A percentile compares a stretch with the other conserved stretches of the same genome.
Evolutionary conservation across 1,140 invertebrate genomes (phyloP).

Genomic region (Caenorhabditis tropicalis): DNA sequence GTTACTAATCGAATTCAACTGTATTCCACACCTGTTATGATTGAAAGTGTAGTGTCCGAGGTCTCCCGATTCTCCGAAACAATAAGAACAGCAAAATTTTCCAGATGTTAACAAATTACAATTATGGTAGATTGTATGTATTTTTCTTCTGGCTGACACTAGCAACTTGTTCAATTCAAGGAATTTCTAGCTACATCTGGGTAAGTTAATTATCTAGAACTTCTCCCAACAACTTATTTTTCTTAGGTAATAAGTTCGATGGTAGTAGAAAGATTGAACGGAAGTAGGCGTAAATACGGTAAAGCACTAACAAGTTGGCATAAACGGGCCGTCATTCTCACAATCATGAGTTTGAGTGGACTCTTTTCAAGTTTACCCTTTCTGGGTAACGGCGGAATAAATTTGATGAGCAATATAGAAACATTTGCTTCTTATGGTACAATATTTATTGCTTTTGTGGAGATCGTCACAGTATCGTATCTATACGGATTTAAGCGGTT

Average conservation of each 20-base stretch:
- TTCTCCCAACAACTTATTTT: background rate
- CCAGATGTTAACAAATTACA: background rate
- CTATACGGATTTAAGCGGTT: conserved; percentile 47
- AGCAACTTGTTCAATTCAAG: background rate
- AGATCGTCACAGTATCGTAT: conserved; percentile 15
- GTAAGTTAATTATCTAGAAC: background rate
- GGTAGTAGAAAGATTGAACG: conserved; percentile 1
- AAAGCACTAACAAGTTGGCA: conserved; percentile 5
- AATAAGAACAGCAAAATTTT: too few species aligned
- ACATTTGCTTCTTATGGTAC: background rate
- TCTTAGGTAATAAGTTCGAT: conserved; percentile 1
- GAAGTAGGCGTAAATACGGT: conserved; percentile 16
- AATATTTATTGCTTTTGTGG: conserved; percentile 22
- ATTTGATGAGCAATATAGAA: conserved; percentile 22
- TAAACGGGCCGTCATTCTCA: background rate
- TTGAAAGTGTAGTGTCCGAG: background rate
- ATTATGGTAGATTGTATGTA: background rate
- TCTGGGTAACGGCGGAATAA: conserved; percentile 9
- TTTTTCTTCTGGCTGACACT: conserved; percentile 10
- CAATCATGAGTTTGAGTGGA: background rate
- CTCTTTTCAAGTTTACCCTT: conserved; percentile 1
- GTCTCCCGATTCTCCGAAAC: too few species aligned
- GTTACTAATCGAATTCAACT: background rate
- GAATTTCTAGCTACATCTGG: conserved; percentile 6
- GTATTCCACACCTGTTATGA: conserved; percentile 3